phyloP scores from a whole-genome alignment of 2,888 invertebrate genomes.

The Pocota personata region DNA sequence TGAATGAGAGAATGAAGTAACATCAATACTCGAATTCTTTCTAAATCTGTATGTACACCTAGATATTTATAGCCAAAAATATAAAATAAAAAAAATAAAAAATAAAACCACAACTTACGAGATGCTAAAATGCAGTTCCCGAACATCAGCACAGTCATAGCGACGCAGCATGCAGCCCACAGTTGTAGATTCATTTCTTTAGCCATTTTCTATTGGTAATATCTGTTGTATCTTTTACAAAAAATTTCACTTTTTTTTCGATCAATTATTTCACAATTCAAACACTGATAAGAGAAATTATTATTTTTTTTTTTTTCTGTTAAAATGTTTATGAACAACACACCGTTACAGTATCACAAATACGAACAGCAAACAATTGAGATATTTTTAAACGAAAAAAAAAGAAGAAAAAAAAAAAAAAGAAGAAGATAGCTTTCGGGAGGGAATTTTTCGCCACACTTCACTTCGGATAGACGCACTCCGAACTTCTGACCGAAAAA shows the following conservation, averaged over 20 bases:
- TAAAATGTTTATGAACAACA: not conserved
- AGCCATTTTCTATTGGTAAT: conserved; percentile 34
- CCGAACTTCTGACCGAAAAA: conserved; percentile 50
- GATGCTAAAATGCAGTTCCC: conserved; percentile 56
- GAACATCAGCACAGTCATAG: conserved; percentile 45
- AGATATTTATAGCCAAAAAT: too few relatives aligned
- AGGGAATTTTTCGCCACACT: conserved; percentile 25
- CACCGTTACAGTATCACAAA: not conserved
- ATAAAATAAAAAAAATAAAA: not conserved
- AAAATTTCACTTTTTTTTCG: not conserved
- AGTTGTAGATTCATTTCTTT: not conserved
- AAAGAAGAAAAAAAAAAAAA: too few relatives aligned
- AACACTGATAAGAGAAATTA: not conserved
- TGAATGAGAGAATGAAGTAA: too few relatives aligned
- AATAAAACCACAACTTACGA: conserved; percentile 41
- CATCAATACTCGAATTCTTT: too few relatives aligned
- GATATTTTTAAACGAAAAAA: not conserved
- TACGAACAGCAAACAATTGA: not conserved
- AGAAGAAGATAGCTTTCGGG: too few relatives aligned
- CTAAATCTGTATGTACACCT: too few relatives aligned
- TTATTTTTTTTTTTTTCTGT: not conserved
- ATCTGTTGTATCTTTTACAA: not conserved
- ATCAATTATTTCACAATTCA: not conserved
- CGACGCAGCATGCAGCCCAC: conserved; percentile 19
- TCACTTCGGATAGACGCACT: conserved; percentile 49